These are phyloP conservation scores for Galeopterus variegatus DNA, from an alignment of 2,113 vertebrate genomes.

Conservation along the genomic window DNA sequence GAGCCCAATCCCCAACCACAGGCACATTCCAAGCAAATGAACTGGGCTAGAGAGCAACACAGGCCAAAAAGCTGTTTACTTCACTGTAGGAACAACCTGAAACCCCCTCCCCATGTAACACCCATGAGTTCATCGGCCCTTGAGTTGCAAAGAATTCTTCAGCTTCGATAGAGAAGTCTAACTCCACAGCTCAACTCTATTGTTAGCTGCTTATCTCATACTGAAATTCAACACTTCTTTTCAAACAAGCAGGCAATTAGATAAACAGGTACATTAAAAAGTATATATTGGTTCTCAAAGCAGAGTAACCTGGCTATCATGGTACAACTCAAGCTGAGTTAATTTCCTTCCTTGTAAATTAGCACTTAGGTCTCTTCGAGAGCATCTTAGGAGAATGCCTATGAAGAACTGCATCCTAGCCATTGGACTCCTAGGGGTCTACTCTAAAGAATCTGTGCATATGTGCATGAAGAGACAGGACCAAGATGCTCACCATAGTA, in stretches of 20 bases:
- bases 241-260: neutral
- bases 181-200: neutral
- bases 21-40: no score
- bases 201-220: neutral
- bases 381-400: neutral
- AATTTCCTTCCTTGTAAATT: neutral
- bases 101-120: no score
- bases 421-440: neutral
- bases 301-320: neutral
- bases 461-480: neutral
- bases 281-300: neutral
- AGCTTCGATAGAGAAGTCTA: neutral
- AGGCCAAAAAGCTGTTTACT: neutral
- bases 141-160: neutral
- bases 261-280: neutral
- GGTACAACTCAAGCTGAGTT: neutral
- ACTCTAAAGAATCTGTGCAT: neutral
- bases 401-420: neutral
- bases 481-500: neutral
- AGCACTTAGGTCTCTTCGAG: neutral
- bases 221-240: neutral
- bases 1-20: neutral
- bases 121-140: rapidly evolving
- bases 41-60: neutral
- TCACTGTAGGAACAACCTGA: rapidly evolving